phyloP scores from a whole-genome alignment of 2,888 invertebrate genomes.

The Seira ritae region DNA sequence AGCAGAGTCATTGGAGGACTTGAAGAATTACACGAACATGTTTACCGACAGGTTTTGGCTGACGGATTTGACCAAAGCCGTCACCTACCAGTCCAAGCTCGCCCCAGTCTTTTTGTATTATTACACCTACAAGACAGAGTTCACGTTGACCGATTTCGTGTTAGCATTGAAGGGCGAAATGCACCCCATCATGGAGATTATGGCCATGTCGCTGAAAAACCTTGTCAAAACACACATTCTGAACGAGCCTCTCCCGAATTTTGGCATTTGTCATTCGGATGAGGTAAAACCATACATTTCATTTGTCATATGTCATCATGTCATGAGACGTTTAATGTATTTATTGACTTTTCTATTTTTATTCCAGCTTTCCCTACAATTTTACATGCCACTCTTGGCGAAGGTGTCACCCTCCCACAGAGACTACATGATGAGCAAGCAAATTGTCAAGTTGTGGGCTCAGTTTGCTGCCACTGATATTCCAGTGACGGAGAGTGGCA shows the following conservation, averaged over 20 bases:
- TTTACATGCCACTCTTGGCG: slow-evolving; percentile 53
- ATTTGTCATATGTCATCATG: background rate
- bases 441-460: slow-evolving; percentile 43
- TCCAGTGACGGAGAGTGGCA: slow-evolving; percentile 17
- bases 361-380: slow-evolving; percentile 52
- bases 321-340: background rate
- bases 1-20: slow-evolving; percentile 42
- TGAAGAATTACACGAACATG: slow-evolving; percentile 41
- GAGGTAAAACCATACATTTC: slow-evolving; percentile 30
- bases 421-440: slow-evolving; percentile 48
- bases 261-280: slow-evolving; percentile 59
- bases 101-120: slow-evolving; percentile 47
- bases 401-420: slow-evolving; percentile 34
- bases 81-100: slow-evolving; percentile 34
- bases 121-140: slow-evolving; percentile 52
- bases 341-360: background rate
- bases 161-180: slow-evolving; percentile 61
- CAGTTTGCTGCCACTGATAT: slow-evolving; percentile 41
- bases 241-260: slow-evolving; percentile 38
- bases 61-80: slow-evolving; percentile 36
- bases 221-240: slow-evolving; percentile 49
- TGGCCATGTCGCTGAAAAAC: slow-evolving; percentile 50
- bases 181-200: slow-evolving; percentile 50
- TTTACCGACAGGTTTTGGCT: slow-evolving; percentile 58
- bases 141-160: slow-evolving; percentile 47